Evolutionary conservation across 2,888 invertebrate species (phyloP).

Genomic region (Spodoptera littoralis): DNA sequence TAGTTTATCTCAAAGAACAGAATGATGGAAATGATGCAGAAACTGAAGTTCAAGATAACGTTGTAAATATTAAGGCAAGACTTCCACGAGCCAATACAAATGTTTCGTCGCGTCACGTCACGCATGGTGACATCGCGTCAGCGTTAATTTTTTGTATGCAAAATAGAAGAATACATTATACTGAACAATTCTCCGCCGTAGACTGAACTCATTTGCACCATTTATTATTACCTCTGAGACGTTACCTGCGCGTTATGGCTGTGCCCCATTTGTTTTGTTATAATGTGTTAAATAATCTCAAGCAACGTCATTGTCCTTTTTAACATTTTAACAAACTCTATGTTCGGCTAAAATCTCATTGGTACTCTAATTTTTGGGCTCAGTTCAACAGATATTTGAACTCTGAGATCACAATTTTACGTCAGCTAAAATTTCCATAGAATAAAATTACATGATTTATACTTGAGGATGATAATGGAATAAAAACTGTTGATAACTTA

Average conservation of each 20-base stretch:
- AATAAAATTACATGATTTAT: too few species aligned
- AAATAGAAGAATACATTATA: conserved; percentile 40
- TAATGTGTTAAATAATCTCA: conserved; percentile 2
- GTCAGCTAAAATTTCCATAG: too few species aligned
- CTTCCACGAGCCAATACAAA: conserved; percentile 6
- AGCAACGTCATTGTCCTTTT: too few species aligned
- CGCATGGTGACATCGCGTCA: conserved; percentile 20
- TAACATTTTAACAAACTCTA: too few species aligned
- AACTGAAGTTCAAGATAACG: too few species aligned
- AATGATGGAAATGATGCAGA: not conserved
- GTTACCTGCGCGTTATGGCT: conserved; percentile 15
- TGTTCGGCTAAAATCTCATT: too few species aligned
- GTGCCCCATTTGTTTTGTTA: not conserved
- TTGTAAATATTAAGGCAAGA: too few species aligned
- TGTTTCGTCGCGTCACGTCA: conserved; percentile 15
- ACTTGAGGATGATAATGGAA: too few species aligned
- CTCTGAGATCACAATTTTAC: too few species aligned
- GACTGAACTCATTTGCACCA: conserved; percentile 38
- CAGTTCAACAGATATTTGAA: too few species aligned
- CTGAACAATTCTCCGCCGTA: conserved; percentile 23
- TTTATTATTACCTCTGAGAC: conserved; percentile 15
- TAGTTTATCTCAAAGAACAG: conserved; percentile 6
- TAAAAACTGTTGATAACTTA: too few species aligned
- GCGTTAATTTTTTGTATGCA: conserved; percentile 39
- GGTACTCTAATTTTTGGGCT: too few species aligned